Base-by-base conservation (phyloP, 1,140 invertebrate genomes). In the Drosophila watanabei region DNA sequence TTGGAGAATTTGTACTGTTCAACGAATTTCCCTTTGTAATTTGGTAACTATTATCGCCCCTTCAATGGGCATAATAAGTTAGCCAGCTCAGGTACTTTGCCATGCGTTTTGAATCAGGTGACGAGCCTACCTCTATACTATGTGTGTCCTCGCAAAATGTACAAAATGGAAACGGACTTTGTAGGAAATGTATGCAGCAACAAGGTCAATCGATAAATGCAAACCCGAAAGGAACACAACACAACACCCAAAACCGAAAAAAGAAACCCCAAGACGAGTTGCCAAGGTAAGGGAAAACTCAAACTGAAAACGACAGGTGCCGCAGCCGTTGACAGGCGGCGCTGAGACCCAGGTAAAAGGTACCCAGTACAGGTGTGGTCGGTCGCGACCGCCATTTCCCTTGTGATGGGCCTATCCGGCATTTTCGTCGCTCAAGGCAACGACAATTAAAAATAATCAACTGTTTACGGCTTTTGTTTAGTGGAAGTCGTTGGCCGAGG, bases 151-250 rank as follows among this genome's bases (percentile, higher is more conserved):
- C 54, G 59, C 65, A 60, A 71, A 76, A 49, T 71, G 61, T 54
- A 48, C 43, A 49, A 59, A 54, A 54, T 75, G 48, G 24, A 70
- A 69, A 45, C 54, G 65, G 69, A 66, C 37, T 37, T 30, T 58
- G 39, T 52, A 54, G 51, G 30, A 81, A 90, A 81, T 90, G 69
- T 89, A 89, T 89, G 75, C 86, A 82, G 75, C 79, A 90, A 90
- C 82, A 89, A 89, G 86, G 86, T 89, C 86, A 90, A 89, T 89
- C 86, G 75, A 89, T 89, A 89, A 90, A 71, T 82, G 82, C 58
- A 75, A 75, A 79, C 60, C 68, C 52, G 10, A 72, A 73, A 59
- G 52, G 66, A 72, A 49, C 35, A 39, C 28, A 37, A 20, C 18
- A 54, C 51, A 56, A 37, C 14, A 56, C 52, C 35, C 20, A 57